Conservation (phyloP, 2,113 vertebrate species). For the Syngnathus floridae region DNA sequence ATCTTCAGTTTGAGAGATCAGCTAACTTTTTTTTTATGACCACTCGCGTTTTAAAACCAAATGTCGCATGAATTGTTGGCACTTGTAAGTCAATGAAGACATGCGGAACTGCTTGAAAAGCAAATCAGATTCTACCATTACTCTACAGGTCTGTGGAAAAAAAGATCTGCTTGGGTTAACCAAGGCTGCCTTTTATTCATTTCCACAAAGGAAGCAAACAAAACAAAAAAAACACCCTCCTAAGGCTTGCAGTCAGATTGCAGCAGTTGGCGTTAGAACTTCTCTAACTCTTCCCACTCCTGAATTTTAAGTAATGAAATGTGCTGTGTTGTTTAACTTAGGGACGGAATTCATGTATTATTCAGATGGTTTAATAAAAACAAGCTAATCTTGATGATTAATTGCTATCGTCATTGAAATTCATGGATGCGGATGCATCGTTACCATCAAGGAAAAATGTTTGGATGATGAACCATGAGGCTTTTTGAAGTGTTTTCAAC, state of each 20-base stretch:
- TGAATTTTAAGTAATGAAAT: conserved; percentile 30
- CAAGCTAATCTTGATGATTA: conserved; percentile 52
- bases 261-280: conserved; percentile 14
- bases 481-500: conserved; percentile 36
- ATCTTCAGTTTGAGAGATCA: conserved; percentile 49
- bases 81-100: conserved; percentile 15
- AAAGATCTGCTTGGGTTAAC: conserved; percentile 19
- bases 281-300: conserved; percentile 16
- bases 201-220: conserved; percentile 11
- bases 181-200: conserved; percentile 36
- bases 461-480: conserved; percentile 32
- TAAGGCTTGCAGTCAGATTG: conserved; percentile 11
- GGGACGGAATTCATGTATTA: conserved; percentile 32
- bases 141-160: not conserved
- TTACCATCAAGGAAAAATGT: conserved; percentile 26
- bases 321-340: conserved; percentile 41
- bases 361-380: conserved; percentile 50
- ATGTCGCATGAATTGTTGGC: conserved; percentile 46
- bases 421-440: conserved; percentile 20
- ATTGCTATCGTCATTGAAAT: conserved; percentile 46
- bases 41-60: conserved; percentile 1
- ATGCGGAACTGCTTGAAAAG: conserved; percentile 42
- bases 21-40: conserved; percentile 39
- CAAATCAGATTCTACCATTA: conserved; percentile 36
- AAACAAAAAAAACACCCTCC: conserved; percentile 3